phyloP scores from a whole-genome alignment of 2,113 vertebrate genomes.

The Carlito syrichta region DNA sequence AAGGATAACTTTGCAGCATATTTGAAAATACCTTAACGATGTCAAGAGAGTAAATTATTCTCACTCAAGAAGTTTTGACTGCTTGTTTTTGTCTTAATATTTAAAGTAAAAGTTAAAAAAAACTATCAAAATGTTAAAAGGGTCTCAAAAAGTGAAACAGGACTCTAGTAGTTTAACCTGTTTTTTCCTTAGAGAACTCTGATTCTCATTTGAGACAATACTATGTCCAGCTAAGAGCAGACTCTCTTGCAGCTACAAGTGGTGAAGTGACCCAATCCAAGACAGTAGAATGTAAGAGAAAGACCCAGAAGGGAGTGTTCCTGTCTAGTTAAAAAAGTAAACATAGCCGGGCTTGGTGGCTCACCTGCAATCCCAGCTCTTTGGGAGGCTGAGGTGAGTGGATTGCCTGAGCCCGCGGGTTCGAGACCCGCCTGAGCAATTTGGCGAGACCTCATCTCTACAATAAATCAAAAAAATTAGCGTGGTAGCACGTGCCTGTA shows the following conservation, averaged over 20 bases:
- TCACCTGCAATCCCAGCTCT: too few species aligned
- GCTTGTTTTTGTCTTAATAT: neutral
- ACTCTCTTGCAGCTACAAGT: neutral
- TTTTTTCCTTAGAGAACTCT: neutral
- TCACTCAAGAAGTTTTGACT: neutral
- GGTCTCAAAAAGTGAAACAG: neutral
- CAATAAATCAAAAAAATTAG: too few species aligned
- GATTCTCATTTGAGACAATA: neutral
- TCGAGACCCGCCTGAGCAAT: too few species aligned
- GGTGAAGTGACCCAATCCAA: neutral
- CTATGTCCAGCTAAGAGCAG: neutral
- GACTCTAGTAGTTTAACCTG: neutral
- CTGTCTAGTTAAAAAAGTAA: neutral
- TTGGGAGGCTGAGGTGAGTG: too few species aligned
- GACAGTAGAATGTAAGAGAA: neutral
- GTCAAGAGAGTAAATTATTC: neutral
- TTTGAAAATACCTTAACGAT: neutral
- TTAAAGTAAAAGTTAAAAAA: neutral
- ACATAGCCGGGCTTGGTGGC: too few species aligned
- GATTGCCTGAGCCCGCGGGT: too few species aligned
- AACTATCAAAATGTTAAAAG: neutral
- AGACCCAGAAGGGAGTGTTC: neutral
- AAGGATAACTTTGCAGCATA: neutral
- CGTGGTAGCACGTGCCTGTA: too few species aligned
- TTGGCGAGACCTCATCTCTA: too few species aligned